phyloP scores from a whole-genome alignment of 2,888 invertebrate genomes.

The Oxyteleia sp. region DNA sequence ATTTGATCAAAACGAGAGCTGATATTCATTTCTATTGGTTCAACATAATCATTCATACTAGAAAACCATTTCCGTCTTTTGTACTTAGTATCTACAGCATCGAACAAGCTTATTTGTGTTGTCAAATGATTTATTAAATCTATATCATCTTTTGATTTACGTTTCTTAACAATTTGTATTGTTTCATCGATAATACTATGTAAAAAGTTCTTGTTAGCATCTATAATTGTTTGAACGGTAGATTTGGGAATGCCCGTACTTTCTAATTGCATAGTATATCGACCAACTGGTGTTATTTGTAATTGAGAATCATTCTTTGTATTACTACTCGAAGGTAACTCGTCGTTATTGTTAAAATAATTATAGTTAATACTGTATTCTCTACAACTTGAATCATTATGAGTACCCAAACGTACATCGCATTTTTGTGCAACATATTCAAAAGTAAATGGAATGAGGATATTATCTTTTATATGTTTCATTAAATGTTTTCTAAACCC shows the following conservation, averaged over 20 bases:
- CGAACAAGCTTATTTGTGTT: slow-evolving; percentile 18
- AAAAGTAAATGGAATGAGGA: no score
- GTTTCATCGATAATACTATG: slow-evolving; percentile 18
- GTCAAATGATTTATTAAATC: slow-evolving; percentile 22
- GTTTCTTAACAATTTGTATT: background rate
- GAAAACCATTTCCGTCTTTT: slow-evolving; percentile 50
- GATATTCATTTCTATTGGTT: slow-evolving; percentile 51
- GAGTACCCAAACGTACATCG: no score
- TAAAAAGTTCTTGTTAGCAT: slow-evolving; percentile 30
- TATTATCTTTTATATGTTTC: background rate
- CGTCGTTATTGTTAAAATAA: background rate
- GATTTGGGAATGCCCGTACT: slow-evolving; percentile 49
- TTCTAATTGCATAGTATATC: slow-evolving; percentile 31
- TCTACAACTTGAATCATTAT: no score
- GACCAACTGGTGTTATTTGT: slow-evolving; percentile 14
- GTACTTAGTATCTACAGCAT: slow-evolving; percentile 25
- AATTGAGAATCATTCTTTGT: background rate
- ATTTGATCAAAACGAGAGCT: slow-evolving; percentile 55
- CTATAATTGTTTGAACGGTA: slow-evolving; percentile 41
- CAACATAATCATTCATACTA: slow-evolving; percentile 61
- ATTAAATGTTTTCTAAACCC: slow-evolving; percentile 16
- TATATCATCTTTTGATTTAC: no score
- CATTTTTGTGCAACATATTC: no score
- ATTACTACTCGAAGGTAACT: background rate
- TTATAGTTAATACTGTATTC: no score